Evolutionary conservation across 2,113 vertebrate genomes (phyloP).

Genomic region (Helogale parvula): DNA sequence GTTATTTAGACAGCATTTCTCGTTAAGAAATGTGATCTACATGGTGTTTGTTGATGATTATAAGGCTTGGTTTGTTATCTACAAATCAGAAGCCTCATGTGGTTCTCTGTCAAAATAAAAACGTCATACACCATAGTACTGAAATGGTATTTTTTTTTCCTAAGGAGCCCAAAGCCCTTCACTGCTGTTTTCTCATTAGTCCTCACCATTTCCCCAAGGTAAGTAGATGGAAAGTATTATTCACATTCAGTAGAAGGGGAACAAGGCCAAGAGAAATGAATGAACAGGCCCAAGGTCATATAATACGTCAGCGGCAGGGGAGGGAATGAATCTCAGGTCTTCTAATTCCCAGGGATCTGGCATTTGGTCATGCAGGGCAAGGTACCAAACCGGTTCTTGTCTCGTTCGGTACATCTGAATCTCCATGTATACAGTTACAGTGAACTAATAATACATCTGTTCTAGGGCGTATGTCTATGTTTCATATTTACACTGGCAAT

Average conservation of each 20-base stretch:
- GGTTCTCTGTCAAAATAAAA: conserved; percentile 61
- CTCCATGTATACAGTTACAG: conserved; percentile 21
- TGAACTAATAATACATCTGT: conserved; percentile 45
- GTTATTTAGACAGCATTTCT: conserved; percentile 52
- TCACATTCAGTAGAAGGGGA: conserved; percentile 25
- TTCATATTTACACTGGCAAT: conserved; percentile 42
- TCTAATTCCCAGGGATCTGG: conserved; percentile 64
- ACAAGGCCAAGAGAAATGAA: conserved; percentile 74
- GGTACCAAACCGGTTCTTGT: conserved; percentile 54
- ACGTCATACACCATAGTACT: not conserved
- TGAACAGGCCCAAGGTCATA: conserved; percentile 63
- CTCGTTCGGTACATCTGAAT: conserved; percentile 46
- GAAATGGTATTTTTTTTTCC: conserved; percentile 55
- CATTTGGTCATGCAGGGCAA: conserved; percentile 58
- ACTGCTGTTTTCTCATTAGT: conserved; percentile 59
- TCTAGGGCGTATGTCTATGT: not conserved
- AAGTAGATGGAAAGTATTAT: conserved; percentile 62
- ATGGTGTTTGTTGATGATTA: conserved; percentile 59
- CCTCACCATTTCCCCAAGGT: conserved; percentile 57
- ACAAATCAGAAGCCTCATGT: conserved; percentile 30
- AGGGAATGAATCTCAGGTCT: conserved; percentile 55
- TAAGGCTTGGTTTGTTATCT: conserved; percentile 40
- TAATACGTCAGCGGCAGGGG: conserved; percentile 9
- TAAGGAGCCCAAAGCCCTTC: conserved; percentile 23
- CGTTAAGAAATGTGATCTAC: conserved; percentile 46